These are phyloP conservation scores for Pocillopora grandis DNA, from an alignment of 92 coral and sea anemone genomes.

Conservation along the genomic window DNA sequence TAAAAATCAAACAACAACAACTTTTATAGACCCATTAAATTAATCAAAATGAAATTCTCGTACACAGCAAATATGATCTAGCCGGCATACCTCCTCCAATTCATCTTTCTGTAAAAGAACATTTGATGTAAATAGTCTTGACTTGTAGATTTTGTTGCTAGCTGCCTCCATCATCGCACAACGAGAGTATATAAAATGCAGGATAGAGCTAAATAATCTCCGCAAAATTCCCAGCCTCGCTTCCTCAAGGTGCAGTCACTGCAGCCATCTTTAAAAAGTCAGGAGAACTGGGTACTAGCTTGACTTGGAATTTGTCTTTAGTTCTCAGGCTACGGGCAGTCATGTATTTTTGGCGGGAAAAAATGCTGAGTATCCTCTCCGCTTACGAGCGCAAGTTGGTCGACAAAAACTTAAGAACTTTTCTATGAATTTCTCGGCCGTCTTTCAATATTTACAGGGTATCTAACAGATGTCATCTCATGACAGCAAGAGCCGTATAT, in stretches of 20 bases:
- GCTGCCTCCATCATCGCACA: slow-evolving; percentile 44
- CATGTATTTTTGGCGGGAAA: slow-evolving; percentile 30
- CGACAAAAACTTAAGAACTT: no score
- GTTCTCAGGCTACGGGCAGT: neutral
- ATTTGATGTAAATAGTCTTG: slow-evolving; percentile 64
- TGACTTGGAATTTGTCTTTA: no score
- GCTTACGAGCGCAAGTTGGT: neutral
- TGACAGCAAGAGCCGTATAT: neutral
- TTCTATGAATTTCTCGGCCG: no score
- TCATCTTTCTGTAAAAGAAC: slow-evolving; percentile 73
- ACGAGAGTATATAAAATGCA: neutral
- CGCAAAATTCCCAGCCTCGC: neutral
- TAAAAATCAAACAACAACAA: slow-evolving; percentile 29
- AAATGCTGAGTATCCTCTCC: slow-evolving; percentile 13
- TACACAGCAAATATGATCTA: neutral
- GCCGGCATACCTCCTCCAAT: slow-evolving; percentile 63
- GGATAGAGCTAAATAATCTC: neutral
- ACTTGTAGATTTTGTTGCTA: slow-evolving; percentile 47
- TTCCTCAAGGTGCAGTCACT: neutral
- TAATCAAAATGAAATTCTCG: neutral
- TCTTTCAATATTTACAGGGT: neutral
- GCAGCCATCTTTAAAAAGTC: neutral
- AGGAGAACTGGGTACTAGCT: neutral
- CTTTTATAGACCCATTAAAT: neutral
- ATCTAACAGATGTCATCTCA: slow-evolving; percentile 34